phyloP scores from a whole-genome alignment of 1,140 invertebrate species.

The Ceratosolen solmsi region DNA sequence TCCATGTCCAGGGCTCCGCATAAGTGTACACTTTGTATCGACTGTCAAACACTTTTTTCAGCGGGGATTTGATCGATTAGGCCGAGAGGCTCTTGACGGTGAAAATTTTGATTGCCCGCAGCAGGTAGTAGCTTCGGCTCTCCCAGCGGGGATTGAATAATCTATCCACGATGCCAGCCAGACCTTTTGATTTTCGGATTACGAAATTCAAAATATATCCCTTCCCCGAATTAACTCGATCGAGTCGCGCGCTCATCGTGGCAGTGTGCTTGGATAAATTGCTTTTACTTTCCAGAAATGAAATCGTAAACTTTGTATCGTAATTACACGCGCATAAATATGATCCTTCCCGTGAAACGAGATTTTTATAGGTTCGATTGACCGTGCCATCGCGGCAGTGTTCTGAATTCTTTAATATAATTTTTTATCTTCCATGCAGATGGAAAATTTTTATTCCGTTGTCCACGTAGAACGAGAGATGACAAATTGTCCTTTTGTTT shows the following conservation, averaged over 20 bases:
- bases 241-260: neutral
- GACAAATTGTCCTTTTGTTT: slow-evolving; percentile 18
- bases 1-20: neutral
- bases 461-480: neutral
- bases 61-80: slow-evolving; percentile 35
- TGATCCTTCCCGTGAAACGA: neutral
- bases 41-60: slow-evolving; percentile 48
- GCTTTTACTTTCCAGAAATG: slow-evolving; percentile 17
- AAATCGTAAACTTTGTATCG: slow-evolving; percentile 4
- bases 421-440: slow-evolving; percentile 12
- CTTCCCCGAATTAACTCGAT: neutral
- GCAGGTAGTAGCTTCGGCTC: slow-evolving; percentile 33
- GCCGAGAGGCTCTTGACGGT: neutral
- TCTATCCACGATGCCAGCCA: neutral
- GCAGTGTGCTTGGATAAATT: neutral
- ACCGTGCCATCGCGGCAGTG: neutral
- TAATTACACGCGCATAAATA: neutral
- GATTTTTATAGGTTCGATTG: slow-evolving; percentile 6
- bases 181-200: slow-evolving; percentile 39
- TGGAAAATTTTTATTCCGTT: slow-evolving; percentile 31
- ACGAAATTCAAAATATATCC: slow-evolving; percentile 15
- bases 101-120: slow-evolving; percentile 42
- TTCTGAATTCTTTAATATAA: slow-evolving; percentile 27
- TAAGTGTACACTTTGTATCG: slow-evolving; percentile 51
- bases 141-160: slow-evolving; percentile 23